Percentiles rank a stretch among this genome's conserved stretches.
Conservation (phyloP, 2,797 vertebrate species). For the Apodemus agrarius region DNA sequence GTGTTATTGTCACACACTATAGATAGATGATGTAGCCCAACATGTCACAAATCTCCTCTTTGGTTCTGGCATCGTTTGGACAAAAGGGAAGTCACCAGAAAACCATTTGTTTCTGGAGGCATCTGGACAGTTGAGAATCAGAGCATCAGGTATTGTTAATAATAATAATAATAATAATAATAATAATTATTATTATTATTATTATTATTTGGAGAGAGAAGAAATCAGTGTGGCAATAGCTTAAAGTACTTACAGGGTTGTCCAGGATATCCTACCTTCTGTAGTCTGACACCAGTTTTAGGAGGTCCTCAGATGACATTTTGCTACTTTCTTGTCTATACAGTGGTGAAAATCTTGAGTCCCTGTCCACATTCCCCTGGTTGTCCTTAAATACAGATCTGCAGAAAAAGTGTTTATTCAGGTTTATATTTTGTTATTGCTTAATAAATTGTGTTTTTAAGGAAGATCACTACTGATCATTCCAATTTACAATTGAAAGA, state of each 20-base stretch:
- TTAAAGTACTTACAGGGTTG: not conserved
- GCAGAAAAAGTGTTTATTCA: constrained; percentile 71
- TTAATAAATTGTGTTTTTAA: not conserved
- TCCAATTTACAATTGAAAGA: not conserved
- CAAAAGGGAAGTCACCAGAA: constrained; percentile 63
- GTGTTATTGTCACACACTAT: not conserved
- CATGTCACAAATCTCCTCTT: not conserved
- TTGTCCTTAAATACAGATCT: constrained; percentile 98
- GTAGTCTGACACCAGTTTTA: constrained; percentile 96
- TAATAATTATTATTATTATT: too few relatives aligned
- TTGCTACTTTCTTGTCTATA: constrained; percentile 99
- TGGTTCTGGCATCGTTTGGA: constrained; percentile 70
- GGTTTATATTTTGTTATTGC: not conserved
- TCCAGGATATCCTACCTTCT: constrained; percentile 89
- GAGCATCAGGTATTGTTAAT: not conserved
- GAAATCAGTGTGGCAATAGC: not conserved
- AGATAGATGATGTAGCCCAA: not conserved
- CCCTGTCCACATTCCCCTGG: constrained; percentile 96
- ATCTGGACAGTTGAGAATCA: not conserved
- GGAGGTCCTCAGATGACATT: constrained; percentile 96
- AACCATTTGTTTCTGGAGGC: constrained; percentile 19
- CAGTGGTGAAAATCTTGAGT: constrained; percentile 96
- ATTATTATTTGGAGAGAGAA: not conserved
- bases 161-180: too few relatives aligned
- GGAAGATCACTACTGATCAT: not conserved